phyloP scores from a whole-genome alignment of 2,113 vertebrate genomes.

The Saccopteryx bilineata region DNA sequence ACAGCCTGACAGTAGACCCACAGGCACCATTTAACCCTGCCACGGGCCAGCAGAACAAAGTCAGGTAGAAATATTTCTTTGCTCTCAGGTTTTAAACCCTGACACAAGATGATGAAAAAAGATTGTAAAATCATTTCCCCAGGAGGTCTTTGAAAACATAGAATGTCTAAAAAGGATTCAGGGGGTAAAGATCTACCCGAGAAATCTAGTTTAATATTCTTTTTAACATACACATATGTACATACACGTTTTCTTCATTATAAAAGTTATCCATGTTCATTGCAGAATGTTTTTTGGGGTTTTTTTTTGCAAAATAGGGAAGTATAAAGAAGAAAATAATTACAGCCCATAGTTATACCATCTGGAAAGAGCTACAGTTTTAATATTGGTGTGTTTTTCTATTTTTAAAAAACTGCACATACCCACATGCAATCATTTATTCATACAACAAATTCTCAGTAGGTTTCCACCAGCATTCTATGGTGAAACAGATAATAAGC shows the following conservation, averaged over 20 bases:
- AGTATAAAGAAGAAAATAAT: constrained; percentile 24
- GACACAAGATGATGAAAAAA: not conserved
- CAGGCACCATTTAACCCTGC: not conserved
- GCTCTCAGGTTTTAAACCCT: not conserved
- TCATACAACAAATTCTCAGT: not conserved
- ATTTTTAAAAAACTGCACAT: not conserved
- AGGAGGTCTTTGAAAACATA: not conserved
- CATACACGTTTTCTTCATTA: not conserved
- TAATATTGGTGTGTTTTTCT: not conserved
- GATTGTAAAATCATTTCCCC: not conserved
- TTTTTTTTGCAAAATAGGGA: not conserved
- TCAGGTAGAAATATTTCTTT: not conserved
- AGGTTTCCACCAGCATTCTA: not conserved
- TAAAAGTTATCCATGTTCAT: not conserved
- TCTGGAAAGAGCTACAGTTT: not conserved
- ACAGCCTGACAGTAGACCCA: not conserved
- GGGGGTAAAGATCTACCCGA: not conserved
- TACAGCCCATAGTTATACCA: not conserved
- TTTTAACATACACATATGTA: not conserved
- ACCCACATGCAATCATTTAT: not conserved
- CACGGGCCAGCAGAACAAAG: not conserved
- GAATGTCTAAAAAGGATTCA: constrained; percentile 17
- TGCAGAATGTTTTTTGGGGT: not conserved
- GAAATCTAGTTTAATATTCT: not conserved
- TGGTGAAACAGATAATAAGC: not conserved